Conservation (phyloP, 2,113 vertebrate genomes). For the Morone chrysops region DNA sequence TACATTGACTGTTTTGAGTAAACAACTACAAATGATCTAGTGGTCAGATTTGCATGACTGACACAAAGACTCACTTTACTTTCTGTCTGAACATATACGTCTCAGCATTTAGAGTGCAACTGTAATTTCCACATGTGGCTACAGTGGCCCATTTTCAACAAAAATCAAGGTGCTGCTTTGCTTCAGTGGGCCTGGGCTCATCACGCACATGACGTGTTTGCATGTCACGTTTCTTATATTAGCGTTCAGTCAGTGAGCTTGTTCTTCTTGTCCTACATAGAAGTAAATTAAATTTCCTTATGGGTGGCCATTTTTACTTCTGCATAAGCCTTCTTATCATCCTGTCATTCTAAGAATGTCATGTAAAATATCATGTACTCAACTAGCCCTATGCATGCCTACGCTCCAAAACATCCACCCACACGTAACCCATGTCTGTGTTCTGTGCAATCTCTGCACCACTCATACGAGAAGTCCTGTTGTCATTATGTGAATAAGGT, state of each 20-base stretch:
- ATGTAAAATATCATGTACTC: slow-evolving; percentile 25
- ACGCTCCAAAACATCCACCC: slow-evolving; percentile 22
- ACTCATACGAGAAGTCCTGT: slow-evolving; percentile 24
- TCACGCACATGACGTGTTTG: too few species aligned
- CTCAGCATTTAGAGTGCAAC: not conserved
- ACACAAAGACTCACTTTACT: too few species aligned
- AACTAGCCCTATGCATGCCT: not conserved
- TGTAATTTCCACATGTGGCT: not conserved
- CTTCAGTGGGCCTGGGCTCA: too few species aligned
- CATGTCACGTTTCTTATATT: not conserved
- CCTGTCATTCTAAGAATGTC: slow-evolving; percentile 51
- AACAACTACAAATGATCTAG: too few species aligned
- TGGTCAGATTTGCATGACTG: too few species aligned
- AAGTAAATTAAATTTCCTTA: not conserved
- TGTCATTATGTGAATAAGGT: slow-evolving; percentile 56
- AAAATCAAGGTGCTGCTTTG: too few species aligned
- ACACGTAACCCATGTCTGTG: not conserved
- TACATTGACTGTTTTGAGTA: too few species aligned
- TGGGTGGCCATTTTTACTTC: not conserved
- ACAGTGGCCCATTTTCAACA: too few species aligned
- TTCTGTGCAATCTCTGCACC: slow-evolving; percentile 2
- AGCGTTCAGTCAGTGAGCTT: not conserved
- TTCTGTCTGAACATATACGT: too few species aligned
- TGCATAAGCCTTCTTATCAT: slow-evolving; percentile 1
- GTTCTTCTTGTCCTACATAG: slow-evolving; percentile 3